Evolutionary conservation across 2,113 vertebrate genomes (phyloP).

Genomic region (Xenotilapia caudafasciata): DNA sequence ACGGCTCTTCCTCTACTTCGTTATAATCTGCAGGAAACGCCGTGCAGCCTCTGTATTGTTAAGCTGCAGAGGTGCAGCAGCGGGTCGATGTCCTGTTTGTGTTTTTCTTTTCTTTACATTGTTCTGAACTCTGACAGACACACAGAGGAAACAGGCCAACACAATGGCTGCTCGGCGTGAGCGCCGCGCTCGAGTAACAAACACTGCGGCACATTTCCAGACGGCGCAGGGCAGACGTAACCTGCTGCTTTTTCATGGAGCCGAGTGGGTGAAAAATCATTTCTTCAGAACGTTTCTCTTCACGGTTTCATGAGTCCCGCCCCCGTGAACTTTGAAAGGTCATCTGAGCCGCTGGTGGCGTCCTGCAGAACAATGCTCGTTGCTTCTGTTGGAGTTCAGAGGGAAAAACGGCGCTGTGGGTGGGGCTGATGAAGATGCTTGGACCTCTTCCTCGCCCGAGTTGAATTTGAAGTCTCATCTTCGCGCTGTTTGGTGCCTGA

Average conservation of each 20-base stretch:
- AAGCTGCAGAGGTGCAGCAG: neutral
- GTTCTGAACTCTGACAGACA: neutral
- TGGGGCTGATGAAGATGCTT: neutral
- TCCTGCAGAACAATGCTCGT: neutral
- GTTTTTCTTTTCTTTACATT: neutral
- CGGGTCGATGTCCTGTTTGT: neutral
- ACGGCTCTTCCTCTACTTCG: neutral
- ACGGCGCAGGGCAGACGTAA: neutral
- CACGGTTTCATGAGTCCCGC: neutral
- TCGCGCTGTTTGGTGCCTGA: neutral
- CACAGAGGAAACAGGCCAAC: neutral
- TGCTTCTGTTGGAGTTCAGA: fast-evolving
- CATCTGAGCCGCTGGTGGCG: neutral
- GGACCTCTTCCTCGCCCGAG: neutral
- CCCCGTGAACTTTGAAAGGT: neutral
- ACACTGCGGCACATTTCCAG: neutral
- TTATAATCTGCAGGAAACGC: neutral
- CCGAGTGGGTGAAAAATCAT: neutral
- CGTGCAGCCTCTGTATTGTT: neutral
- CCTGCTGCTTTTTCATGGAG: neutral
- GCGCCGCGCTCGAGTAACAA: neutral
- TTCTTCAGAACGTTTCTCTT: neutral
- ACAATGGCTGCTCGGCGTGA: neutral
- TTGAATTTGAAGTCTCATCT: neutral
- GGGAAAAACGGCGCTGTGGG: neutral